A percentile compares a stretch with the other conserved stretches of the same genome.
Conservation (phyloP, 2,888 invertebrate species). For the Elysia crispata region DNA sequence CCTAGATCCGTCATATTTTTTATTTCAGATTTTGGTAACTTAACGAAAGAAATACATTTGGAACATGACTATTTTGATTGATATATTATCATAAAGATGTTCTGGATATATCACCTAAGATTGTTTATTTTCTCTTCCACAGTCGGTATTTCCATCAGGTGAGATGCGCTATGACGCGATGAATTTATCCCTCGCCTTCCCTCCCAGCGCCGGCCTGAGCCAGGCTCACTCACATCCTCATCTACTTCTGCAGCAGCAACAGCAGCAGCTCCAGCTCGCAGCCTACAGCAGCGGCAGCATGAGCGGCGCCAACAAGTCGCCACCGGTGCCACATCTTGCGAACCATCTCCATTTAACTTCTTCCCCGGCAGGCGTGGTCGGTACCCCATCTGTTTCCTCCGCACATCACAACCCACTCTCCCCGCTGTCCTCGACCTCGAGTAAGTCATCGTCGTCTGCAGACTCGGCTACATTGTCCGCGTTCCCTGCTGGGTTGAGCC, state of each 20-base stretch:
- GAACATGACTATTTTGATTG: too few relatives aligned
- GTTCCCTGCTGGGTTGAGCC: too few relatives aligned
- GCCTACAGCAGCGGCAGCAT: not conserved
- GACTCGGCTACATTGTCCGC: not conserved
- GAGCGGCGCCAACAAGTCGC: conserved; percentile 26
- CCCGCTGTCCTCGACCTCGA: not conserved
- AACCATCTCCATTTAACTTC: not conserved
- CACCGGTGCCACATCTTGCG: conserved; percentile 32
- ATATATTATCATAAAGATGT: too few relatives aligned
- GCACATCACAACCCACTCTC: not conserved
- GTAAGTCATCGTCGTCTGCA: not conserved
- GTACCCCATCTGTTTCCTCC: not conserved
- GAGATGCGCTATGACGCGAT: conserved; percentile 45
- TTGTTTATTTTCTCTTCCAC: conserved; percentile 4
- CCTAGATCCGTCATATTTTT: too few relatives aligned
- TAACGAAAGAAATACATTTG: too few relatives aligned
- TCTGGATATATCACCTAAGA: not conserved
- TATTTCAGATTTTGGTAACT: too few relatives aligned
- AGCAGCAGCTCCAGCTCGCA: conserved; percentile 33
- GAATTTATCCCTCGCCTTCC: conserved; percentile 32
- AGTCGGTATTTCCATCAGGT: not conserved
- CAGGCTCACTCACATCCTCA: conserved; percentile 12
- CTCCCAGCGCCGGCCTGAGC: conserved; percentile 26
- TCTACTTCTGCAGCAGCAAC: conserved; percentile 30
- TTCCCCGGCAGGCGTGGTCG: not conserved